Evolutionary conservation across 2,797 vertebrate species (phyloP).

Genomic region (Halcyon smyrnensis): DNA sequence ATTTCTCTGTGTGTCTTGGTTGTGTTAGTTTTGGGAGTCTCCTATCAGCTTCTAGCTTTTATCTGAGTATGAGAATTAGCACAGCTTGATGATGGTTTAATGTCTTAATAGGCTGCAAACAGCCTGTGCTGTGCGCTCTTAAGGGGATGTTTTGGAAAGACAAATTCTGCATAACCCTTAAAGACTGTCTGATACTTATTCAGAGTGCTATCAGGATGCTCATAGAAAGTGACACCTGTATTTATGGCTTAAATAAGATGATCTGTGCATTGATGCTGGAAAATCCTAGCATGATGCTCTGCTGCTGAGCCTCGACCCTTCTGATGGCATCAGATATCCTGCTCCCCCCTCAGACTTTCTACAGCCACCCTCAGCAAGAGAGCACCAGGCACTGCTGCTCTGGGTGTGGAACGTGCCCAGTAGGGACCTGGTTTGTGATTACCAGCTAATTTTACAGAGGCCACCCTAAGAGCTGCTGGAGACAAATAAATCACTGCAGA

Average conservation of each 20-base stretch:
- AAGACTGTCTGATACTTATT: background rate
- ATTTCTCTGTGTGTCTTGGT: background rate
- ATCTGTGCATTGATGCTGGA: background rate
- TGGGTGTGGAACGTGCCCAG: background rate
- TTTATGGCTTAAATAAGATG: background rate
- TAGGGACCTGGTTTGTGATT: slow-evolving; percentile 3
- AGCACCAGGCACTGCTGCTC: background rate
- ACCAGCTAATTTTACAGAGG: slow-evolving; percentile 27
- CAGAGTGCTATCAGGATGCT: background rate
- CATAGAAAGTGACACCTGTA: background rate
- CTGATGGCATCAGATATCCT: background rate
- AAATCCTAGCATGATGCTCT: background rate
- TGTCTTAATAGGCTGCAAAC: background rate
- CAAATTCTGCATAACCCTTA: background rate
- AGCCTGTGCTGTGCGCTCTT: background rate
- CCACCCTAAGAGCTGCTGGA: slow-evolving; percentile 33
- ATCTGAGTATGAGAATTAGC: background rate
- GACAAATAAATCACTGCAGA: slow-evolving; percentile 35
- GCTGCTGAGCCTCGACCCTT: background rate
- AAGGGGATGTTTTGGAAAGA: background rate
- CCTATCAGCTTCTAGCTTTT: background rate
- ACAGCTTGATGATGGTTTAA: background rate
- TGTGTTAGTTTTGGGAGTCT: background rate
- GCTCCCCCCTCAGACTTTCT: background rate
- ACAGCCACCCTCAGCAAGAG: background rate